phyloP scores from a whole-genome alignment of 2,113 vertebrate species.

The Colossoma macropomum region DNA sequence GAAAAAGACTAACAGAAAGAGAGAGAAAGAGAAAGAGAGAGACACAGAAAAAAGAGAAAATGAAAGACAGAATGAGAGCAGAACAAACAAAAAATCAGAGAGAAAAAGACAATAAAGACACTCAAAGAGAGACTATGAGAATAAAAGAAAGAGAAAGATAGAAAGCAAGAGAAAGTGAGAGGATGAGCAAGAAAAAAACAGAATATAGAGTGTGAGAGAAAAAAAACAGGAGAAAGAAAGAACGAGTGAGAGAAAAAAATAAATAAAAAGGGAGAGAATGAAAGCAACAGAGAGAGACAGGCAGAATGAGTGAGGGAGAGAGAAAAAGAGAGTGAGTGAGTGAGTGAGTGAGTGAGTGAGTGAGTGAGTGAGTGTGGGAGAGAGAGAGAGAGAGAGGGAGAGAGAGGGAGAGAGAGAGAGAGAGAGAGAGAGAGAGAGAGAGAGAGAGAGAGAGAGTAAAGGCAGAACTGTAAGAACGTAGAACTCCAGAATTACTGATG shows the following conservation, averaged over 20 bases:
- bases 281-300: too few relatives aligned
- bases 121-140: too few relatives aligned
- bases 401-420: neutral
- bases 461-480: neutral
- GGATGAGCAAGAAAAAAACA: neutral
- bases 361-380: neutral
- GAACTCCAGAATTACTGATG: constrained; percentile 12
- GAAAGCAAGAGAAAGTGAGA: neutral
- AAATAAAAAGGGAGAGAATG: too few relatives aligned
- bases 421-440: neutral
- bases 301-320: too few relatives aligned
- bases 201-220: too few relatives aligned
- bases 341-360: neutral
- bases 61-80: too few relatives aligned
- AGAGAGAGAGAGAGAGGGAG: neutral
- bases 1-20: neutral
- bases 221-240: too few relatives aligned
- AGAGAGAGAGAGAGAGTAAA: neutral
- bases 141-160: too few relatives aligned
- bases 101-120: too few relatives aligned
- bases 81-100: too few relatives aligned
- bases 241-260: too few relatives aligned
- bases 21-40: neutral
- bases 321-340: neutral
- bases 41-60: neutral